Percentiles rank a stretch among this genome's conserved stretches.
phyloP scores from a whole-genome alignment of 2,888 invertebrate species.

The Orthonevra nobilis region DNA sequence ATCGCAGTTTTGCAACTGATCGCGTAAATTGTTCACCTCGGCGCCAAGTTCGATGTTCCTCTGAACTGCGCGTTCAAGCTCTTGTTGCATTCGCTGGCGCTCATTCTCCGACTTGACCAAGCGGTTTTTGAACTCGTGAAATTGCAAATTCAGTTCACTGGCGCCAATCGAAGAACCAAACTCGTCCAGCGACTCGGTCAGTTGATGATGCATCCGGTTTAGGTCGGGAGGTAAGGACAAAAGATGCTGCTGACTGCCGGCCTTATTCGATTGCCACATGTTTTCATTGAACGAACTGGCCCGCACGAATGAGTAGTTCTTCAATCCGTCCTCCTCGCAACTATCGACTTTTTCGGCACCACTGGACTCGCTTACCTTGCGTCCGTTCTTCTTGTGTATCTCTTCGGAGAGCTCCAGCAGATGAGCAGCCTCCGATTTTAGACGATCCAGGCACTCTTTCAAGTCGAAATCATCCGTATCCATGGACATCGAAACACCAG shows the following conservation, averaged over 20 bases:
- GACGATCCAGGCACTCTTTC: slow-evolving; percentile 84
- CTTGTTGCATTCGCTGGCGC: slow-evolving; percentile 81
- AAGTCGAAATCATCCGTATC: slow-evolving; percentile 82
- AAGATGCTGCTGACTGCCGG: slow-evolving; percentile 71
- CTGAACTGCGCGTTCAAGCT: slow-evolving; percentile 83
- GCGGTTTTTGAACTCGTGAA: slow-evolving; percentile 82
- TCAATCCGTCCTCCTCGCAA: slow-evolving; percentile 74
- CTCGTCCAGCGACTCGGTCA: slow-evolving; percentile 63
- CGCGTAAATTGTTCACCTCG: slow-evolving; percentile 80
- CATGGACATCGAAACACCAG: slow-evolving; percentile 82
- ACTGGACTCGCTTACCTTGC: slow-evolving; percentile 71
- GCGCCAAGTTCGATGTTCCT: slow-evolving; percentile 82
- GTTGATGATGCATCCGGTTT: slow-evolving; percentile 72
- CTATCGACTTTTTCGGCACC: slow-evolving; percentile 71
- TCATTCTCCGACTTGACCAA: slow-evolving; percentile 79
- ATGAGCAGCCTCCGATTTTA: slow-evolving; percentile 86
- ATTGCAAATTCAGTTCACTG: slow-evolving; percentile 81
- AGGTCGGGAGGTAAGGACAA: slow-evolving; percentile 77
- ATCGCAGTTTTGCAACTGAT: slow-evolving; percentile 80
- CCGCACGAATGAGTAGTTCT: slow-evolving; percentile 75
- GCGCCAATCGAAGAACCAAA: slow-evolving; percentile 73
- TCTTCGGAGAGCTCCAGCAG: slow-evolving; percentile 84
- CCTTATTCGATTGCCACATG: slow-evolving; percentile 61
- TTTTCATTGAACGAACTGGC: slow-evolving; percentile 78
- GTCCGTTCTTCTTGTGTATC: slow-evolving; percentile 72